Base-by-base conservation (phyloP, 2,888 invertebrate species). In the Colletes collaris region DNA sequence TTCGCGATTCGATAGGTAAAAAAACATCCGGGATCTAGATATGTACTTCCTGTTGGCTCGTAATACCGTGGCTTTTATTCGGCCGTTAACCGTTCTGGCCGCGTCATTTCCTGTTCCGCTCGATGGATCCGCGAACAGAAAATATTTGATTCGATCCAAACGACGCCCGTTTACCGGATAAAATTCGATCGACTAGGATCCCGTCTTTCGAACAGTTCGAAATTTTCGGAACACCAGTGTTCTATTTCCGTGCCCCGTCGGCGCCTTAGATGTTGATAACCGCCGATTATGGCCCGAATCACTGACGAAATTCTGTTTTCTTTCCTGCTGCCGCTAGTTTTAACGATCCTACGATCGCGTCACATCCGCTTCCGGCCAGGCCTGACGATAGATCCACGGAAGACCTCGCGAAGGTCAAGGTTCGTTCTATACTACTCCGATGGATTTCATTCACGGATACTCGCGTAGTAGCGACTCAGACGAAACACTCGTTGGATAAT, bases 301-400 rank as follows among this genome's bases (percentile, higher is more conserved):
- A 62, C 59, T 63, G 68, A 65, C 78, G 74, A 82, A 81, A 82
- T 84, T 72, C 77, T 76, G 86, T 86, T 85, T 83, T 83, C 79
- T 72, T 82, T 77, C 68, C 78, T 27, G 27, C 53, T 40, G 11
- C 71, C 44, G 70, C 68, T 68, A 56, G 78, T 78, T 83, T 79
- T 76, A 84, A 84, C 87, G 83, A 83, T 73, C 79, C 40, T 59
- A 35, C 59, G 52, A 65, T 62, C 76, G 72, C 85, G 86, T 88
- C 87, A 88, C 77, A 82, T 88, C 88, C 87, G 81, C 64, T 86
- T 87, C 83, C 85, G 85, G 81, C 65, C 73, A 72, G 56, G 53
- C 40, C 44, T 71, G 81, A 81, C 72, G 60, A 56, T 71, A 56
- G 67, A 52, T 79, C 68, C 58, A 37, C 69, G 76, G 72, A 76